Evolutionary conservation across 2,888 invertebrate species (phyloP), one percentile per base, ranked within the genome.

Genomic region (Drosophila algonquin): DNA sequence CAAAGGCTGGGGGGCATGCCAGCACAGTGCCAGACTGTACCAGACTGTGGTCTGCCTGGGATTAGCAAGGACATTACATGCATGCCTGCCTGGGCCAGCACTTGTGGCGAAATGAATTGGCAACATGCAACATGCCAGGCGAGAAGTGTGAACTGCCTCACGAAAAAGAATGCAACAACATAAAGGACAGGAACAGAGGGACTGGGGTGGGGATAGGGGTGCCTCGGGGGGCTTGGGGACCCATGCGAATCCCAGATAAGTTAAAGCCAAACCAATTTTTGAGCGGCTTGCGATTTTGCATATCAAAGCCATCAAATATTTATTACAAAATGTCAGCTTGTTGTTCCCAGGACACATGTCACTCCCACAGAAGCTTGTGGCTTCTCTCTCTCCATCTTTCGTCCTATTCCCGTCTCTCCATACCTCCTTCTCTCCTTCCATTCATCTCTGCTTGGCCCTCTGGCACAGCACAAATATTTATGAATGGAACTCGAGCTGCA

Each of bases 231-330:
- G 32, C 35, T 46, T 16, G 58, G 67, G 57, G 47, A 73, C 53
- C 35, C 46, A 14, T 16, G 8, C 54, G 53, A 72, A 58, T 73
- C 67, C 74, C 58, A 57, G 51, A 50, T 55, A 53, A 55, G 67
- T 73, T 72, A 58, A 57, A 69, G 62, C 53, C 58, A 68, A 70
- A 70, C 74, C 72, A 72, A 72, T 74, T 65, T 72, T 73, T 72
- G 67, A 65, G 72, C 73, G 75, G 59, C 75, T 54, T 74, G 68
- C 60, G 68, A 73, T 68, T 74, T 73, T 75, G 75, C 73, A 73
- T 74, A 73, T 72, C 63, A 70, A 83, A 73, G 63, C 51, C 65
- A 73, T 79, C 53, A 78, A 79, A 84, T 73, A 75, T 71, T 75
- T 73, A 75, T 79, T 63, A 71, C 63, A 64, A 77, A 75, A 72